Conservation (phyloP, 2,797 vertebrate genomes). For the Botia almorhae region DNA sequence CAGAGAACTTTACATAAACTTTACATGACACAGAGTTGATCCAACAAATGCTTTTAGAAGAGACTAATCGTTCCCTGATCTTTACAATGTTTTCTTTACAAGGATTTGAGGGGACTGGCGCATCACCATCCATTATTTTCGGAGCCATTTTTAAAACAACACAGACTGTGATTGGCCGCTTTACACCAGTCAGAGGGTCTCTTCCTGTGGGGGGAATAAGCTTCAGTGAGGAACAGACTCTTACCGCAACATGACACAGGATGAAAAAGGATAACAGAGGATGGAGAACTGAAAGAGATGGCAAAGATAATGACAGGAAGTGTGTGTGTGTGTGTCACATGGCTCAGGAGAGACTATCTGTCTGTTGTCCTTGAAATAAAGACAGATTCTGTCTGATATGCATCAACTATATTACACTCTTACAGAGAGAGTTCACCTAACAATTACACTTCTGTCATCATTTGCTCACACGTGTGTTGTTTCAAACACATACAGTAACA, state of each 20-base stretch:
- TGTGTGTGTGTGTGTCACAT: background rate
- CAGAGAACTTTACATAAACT: no score
- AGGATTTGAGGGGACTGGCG: no score
- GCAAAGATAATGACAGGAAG: constrained; percentile 22
- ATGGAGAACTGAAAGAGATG: constrained; percentile 30
- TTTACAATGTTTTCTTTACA: no score
- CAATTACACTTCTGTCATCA: background rate
- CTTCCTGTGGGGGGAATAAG: background rate
- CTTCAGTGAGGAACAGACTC: background rate
- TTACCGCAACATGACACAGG: constrained; percentile 4
- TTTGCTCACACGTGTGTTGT: background rate
- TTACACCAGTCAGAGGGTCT: background rate
- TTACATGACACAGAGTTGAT: no score
- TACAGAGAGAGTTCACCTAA: background rate
- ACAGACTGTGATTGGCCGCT: background rate
- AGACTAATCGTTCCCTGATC: no score
- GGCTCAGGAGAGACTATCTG: constrained; percentile 13
- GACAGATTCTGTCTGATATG: constrained; percentile 45
- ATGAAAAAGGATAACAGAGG: constrained; percentile 24
- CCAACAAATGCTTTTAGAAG: no score
- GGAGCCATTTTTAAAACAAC: no score
- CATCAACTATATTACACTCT: constrained; percentile 4
- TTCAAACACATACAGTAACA: background rate
- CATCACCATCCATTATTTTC: no score
- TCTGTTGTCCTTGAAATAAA: constrained; percentile 43